Evolutionary conservation across 2,113 vertebrate species (phyloP), one percentile per base, ranked within the genome.

Genomic region (Setophaga kirtlandii): DNA sequence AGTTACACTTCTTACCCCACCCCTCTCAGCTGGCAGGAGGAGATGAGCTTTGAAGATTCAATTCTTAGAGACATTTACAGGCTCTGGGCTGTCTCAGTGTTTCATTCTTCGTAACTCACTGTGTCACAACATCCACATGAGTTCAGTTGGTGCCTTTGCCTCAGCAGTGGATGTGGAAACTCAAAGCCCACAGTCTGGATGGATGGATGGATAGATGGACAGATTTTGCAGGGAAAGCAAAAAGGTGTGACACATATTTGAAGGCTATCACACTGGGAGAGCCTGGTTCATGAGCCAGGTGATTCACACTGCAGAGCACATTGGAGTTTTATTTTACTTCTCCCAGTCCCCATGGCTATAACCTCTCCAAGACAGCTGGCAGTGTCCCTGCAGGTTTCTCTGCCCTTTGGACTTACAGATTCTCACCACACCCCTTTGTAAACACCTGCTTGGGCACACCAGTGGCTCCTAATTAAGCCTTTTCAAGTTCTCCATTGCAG

Each of bases 201-300:
- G 42, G 63, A 41, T 63, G 60, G 59, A 62, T 52, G 27, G 63
- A 24, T 46, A 42, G 63, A 46, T 9, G 10, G 24, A 68, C 56
- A 70, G 55, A 41, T 56, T 68, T 83, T 87, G 27, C 56, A 81
- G 47, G 4, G n/a, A 46, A 85, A 50, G 42, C 10, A 37, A 52
- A 83, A 69, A 24, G 0, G 0, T 5, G 16, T 39, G 53, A 33
- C 22, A 10, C 1, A 2, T 14, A n/a, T 55, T 4, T 33, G 41
- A 50, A 56, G 64, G 28, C 17, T 31, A 0, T 12, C 4, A 3
- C 10, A 28, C 15, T 16, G 37, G 15, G 35, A 83, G 58, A 71
- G n/a, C 4, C 20, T 0, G 2, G 17, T 28, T 52, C 50, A 4
- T 16, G 25, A 90, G 82, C 12, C 33, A 53, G 70, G 37, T 27